Conservation (phyloP, 2,888 invertebrate genomes). For the Emmelina monodactyla region DNA sequence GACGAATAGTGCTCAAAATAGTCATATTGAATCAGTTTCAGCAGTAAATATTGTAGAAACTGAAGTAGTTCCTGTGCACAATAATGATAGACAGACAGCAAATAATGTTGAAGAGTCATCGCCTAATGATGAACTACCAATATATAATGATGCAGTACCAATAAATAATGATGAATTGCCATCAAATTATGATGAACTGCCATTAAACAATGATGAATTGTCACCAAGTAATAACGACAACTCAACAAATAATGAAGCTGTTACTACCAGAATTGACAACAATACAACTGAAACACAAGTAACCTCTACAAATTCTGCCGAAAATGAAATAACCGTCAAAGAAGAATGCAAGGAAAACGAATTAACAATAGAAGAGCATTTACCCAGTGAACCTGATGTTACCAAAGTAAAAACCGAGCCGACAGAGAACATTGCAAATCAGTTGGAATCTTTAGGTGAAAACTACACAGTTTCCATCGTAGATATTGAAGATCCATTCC, state of each 20-base stretch:
- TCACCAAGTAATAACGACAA: not conserved
- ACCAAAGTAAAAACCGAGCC: too few relatives aligned
- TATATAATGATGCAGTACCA: not conserved
- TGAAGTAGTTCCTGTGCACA: not conserved
- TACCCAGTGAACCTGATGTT: constrained; percentile 18
- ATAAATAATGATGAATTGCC: too few relatives aligned
- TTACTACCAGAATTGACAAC: too few relatives aligned
- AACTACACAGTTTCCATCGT: constrained; percentile 25
- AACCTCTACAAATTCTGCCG: too few relatives aligned
- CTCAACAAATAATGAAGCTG: too few relatives aligned
- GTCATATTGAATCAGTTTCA: not conserved
- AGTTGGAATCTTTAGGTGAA: constrained; percentile 27
- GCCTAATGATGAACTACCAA: not conserved
- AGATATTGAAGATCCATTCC: constrained; percentile 34
- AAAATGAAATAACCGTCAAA: not conserved
- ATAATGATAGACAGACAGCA: not conserved
- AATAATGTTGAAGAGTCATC: not conserved
- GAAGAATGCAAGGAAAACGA: not conserved
- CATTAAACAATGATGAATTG: not conserved
- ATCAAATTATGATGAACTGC: not conserved
- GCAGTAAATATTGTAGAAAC: too few relatives aligned
- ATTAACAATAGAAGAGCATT: constrained; percentile 7
- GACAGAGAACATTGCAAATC: constrained; percentile 14
- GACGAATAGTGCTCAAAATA: too few relatives aligned
- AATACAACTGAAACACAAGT: too few relatives aligned